These are phyloP conservation scores for Xiphias gladius DNA, from an alignment of 2,113 vertebrate species.

Conservation along the genomic window DNA sequence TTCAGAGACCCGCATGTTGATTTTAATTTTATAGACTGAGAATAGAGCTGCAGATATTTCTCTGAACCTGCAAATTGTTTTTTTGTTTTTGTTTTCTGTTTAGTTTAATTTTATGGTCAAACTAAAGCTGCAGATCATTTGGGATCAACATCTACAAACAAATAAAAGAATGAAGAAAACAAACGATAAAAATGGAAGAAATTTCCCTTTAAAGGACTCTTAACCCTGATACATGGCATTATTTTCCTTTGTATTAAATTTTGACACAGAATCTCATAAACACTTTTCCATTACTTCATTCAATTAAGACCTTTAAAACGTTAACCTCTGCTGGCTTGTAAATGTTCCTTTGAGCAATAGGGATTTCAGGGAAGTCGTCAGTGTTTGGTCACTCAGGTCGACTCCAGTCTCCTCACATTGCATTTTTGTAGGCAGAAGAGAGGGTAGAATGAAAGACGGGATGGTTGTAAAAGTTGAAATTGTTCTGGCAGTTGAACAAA, in stretches of 20 bases:
- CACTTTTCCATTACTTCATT: too few relatives aligned
- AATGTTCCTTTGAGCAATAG: neutral
- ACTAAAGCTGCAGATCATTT: neutral
- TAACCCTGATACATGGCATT: neutral
- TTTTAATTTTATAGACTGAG: constrained; percentile 28
- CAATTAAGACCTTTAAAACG: neutral
- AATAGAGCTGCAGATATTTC: constrained; percentile 3
- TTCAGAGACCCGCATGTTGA: constrained; percentile 29
- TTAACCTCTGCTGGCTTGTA: neutral
- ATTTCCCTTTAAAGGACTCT: neutral
- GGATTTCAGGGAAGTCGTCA: neutral
- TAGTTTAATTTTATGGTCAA: neutral
- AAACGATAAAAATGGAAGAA: neutral
- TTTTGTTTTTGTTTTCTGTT: constrained; percentile 29
- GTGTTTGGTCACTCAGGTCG: neutral
- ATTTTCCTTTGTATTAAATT: neutral
- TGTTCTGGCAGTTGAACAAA: constrained; percentile 15
- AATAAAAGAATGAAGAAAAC: neutral
- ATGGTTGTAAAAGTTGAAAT: constrained; percentile 10
- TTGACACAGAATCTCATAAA: neutral
- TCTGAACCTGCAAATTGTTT: constrained; percentile 10
- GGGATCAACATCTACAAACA: constrained; percentile 10
- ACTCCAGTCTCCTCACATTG: neutral
- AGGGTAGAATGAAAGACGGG: neutral
- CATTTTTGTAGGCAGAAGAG: neutral